phyloP scores from a whole-genome alignment of 1,140 invertebrate genomes.

The Hypsibius dujardini region DNA sequence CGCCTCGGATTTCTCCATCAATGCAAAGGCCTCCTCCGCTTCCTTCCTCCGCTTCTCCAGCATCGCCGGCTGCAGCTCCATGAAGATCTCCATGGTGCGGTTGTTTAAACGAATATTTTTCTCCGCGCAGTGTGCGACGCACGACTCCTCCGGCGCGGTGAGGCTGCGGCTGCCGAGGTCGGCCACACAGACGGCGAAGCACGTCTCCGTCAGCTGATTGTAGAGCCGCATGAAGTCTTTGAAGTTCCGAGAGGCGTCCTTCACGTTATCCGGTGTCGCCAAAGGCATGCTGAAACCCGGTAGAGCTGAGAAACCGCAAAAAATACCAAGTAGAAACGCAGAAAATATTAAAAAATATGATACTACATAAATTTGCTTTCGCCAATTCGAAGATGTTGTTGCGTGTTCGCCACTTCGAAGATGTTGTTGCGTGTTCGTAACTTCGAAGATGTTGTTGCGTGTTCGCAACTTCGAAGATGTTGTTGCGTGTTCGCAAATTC shows the following conservation, averaged over 20 bases:
- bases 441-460: too few species aligned
- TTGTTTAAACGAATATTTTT: background rate
- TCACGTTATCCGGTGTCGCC: background rate
- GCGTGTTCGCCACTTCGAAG: too few species aligned
- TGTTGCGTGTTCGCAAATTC: too few species aligned
- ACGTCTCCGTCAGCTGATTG: slow-evolving; percentile 10
- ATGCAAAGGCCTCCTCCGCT: background rate
- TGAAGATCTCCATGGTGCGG: slow-evolving; percentile 7
- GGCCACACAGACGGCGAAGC: slow-evolving; percentile 11
- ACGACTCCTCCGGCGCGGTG: background rate
- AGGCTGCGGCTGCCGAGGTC: background rate
- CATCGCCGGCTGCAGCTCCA: slow-evolving; percentile 8
- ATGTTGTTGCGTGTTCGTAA: too few species aligned
- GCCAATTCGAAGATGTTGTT: too few species aligned
- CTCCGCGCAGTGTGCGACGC: background rate
- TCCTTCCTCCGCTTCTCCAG: background rate
- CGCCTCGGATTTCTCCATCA: background rate
- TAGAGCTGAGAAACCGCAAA: slow-evolving; percentile 42
- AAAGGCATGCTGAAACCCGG: slow-evolving; percentile 36
- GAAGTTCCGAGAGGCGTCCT: background rate
- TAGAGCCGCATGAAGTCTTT: slow-evolving; percentile 9
- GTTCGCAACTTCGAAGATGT: too few species aligned
- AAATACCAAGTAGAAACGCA: too few species aligned
- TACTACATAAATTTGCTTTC: too few species aligned
- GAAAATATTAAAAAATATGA: too few species aligned